A percentile compares a stretch with the other conserved stretches of the same genome.
These are phyloP conservation scores for Leptopilina myrica DNA, from an alignment of 2,888 invertebrate species.

Conservation along the genomic window DNA sequence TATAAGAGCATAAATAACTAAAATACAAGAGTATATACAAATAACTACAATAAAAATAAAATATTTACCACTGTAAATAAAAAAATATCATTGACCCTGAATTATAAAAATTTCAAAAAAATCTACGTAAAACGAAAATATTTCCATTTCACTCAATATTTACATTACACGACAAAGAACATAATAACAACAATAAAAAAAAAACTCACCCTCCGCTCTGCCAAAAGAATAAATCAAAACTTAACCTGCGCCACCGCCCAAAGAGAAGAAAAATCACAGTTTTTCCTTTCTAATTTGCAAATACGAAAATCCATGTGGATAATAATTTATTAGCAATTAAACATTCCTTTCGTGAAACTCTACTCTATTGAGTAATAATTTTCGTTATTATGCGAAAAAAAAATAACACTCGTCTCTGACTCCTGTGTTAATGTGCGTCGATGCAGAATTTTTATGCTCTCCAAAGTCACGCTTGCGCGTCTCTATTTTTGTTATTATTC, in stretches of 20 bases:
- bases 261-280: background rate
- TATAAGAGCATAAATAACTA: no score
- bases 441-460: constrained; percentile 27
- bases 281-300: background rate
- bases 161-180: background rate
- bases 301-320: background rate
- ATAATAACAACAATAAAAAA: background rate
- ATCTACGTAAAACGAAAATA: no score
- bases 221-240: background rate
- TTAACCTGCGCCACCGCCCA: constrained; percentile 31
- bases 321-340: background rate
- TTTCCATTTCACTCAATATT: no score
- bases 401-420: background rate
- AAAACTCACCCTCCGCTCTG: background rate
- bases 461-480: constrained; percentile 23
- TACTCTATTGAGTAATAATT: background rate
- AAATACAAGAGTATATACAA: no score
- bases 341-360: background rate
- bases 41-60: no score
- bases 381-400: background rate
- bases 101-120: no score
- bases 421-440: constrained; percentile 18
- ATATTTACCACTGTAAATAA: no score
- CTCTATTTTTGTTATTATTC: constrained; percentile 16
- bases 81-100: no score